Evolutionary conservation across 2,797 vertebrate genomes (phyloP).

Genomic region (Vipera ursinii): DNA sequence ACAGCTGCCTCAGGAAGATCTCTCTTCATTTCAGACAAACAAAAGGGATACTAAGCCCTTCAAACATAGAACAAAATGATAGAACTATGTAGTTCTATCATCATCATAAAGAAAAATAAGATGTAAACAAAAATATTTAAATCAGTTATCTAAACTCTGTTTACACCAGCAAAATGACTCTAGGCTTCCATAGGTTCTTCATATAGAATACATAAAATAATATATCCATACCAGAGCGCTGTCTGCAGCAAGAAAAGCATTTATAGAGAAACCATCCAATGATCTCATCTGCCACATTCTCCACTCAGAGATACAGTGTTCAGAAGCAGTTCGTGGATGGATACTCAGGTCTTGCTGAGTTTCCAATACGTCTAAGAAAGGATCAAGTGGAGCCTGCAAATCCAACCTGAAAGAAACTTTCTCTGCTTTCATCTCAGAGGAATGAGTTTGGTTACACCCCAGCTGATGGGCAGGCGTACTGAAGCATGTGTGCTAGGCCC

Average conservation of each 20-base stretch:
- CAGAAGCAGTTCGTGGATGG: accelerated
- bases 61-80: neutral
- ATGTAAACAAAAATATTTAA: neutral
- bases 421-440: slow-evolving; percentile 29
- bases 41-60: neutral
- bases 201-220: neutral
- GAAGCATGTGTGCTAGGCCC: neutral
- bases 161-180: neutral
- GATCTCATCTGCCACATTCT: neutral
- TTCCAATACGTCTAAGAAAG: accelerated
- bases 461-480: neutral
- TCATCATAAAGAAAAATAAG: neutral
- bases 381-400: neutral
- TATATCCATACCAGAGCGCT: neutral
- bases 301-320: accelerated
- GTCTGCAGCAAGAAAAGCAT: neutral
- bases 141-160: too few species aligned
- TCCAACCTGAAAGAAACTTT: neutral
- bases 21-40: neutral
- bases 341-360: accelerated
- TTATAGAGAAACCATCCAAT: neutral
- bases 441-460: slow-evolving; percentile 48
- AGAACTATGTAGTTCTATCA: neutral
- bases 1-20: slow-evolving; percentile 2
- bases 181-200: neutral